Conservation (phyloP, 2,797 vertebrate genomes). For the Enteromius afrohamiltoni region DNA sequence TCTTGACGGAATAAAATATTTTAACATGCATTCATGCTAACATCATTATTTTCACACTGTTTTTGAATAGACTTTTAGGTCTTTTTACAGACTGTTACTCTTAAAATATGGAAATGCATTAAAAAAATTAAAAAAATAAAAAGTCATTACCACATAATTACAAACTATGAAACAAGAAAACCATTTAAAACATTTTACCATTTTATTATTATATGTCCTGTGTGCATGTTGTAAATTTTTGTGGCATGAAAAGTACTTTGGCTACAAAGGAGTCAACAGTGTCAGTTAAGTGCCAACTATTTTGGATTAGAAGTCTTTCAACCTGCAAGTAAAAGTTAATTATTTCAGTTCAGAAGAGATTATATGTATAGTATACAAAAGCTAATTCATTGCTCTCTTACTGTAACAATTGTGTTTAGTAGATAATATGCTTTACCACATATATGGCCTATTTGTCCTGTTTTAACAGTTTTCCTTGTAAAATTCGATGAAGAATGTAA, state of each 20-base stretch:
- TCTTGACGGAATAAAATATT: not conserved
- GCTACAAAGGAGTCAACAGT: not conserved
- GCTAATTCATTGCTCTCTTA: not conserved
- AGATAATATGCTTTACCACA: not conserved
- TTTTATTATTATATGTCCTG: too few species aligned
- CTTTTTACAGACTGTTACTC: not conserved
- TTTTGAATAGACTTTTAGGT: not conserved
- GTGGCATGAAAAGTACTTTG: not conserved
- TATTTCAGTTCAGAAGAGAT: slow-evolving; percentile 1
- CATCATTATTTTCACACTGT: not conserved
- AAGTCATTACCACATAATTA: not conserved
- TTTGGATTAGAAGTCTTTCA: not conserved
- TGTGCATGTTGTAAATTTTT: not conserved
- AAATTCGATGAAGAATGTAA: not conserved
- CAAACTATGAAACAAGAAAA: not conserved
- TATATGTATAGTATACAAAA: not conserved
- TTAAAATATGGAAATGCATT: not conserved
- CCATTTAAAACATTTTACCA: not conserved
- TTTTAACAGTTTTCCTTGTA: not conserved
- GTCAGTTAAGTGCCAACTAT: not conserved
- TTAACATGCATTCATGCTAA: not conserved
- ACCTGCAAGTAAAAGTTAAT: not conserved
- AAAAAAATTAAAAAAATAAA: too few species aligned
- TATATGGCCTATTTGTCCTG: not conserved
- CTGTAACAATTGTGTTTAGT: not conserved